Evolutionary conservation across 2,113 vertebrate species (phyloP).

Genomic region (Anolis carolinensis): DNA sequence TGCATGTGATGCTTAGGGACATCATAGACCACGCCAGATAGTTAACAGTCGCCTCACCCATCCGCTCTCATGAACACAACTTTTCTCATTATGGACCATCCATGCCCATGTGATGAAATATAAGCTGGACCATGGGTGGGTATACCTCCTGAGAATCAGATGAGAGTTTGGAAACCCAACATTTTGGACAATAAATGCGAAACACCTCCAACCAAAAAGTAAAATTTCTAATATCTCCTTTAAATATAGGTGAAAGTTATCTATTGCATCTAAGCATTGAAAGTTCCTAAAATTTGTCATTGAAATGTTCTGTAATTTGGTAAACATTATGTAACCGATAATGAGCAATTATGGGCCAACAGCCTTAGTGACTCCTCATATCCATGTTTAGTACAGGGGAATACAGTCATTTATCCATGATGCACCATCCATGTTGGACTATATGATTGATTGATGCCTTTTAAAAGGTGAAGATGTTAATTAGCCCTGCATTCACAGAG

Average conservation of each 20-base stretch:
- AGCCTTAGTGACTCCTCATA: neutral
- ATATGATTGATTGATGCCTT: neutral
- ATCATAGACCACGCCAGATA: neutral
- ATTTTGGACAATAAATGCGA: no score
- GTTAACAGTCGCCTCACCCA: neutral
- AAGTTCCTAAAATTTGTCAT: neutral
- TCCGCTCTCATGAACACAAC: neutral
- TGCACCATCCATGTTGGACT: neutral
- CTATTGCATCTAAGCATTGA: neutral
- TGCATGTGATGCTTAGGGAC: neutral
- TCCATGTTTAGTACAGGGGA: neutral
- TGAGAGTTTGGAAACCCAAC: neutral
- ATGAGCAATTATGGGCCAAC: neutral
- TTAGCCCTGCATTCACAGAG: neutral
- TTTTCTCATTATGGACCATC: neutral
- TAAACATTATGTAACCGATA: neutral
- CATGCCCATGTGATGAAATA: neutral
- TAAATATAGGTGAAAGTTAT: neutral
- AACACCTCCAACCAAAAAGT: no score
- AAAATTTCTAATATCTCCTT: neutral
- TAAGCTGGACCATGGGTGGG: neutral
- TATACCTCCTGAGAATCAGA: neutral
- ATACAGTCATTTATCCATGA: neutral
- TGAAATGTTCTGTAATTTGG: neutral
- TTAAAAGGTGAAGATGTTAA: neutral